Evolutionary conservation across 1,140 invertebrate species (phyloP), one percentile per base, ranked within the genome.

Genomic region (Octopus sinensis): DNA sequence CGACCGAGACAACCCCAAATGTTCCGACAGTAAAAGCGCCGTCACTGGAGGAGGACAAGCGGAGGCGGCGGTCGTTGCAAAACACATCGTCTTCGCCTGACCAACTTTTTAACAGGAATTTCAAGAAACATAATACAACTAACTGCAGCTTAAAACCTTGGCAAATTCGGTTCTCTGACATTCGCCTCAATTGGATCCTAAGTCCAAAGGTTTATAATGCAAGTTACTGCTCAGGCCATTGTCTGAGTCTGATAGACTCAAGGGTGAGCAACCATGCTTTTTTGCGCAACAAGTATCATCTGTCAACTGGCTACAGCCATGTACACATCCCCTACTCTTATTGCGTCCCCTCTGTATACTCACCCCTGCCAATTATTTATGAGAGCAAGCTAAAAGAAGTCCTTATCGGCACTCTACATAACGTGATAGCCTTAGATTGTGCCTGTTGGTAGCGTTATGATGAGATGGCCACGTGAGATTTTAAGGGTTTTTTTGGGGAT

Each of bases 211-310:
- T n/a, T 23, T 73, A 73, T 13, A 73, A 23, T 73, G 5, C 30
- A 13, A 73, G 13, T 73, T 73, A 73, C 30, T 73, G 68, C 13
- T 6, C 9, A n/a, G 68, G 68, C 30, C 68, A 10, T 73, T 73
- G 68, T 13, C 9, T 73, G 5, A 23, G 68, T n/a, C 68, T 73
- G 0, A 9, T 73, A 13, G 68, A 73, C 68, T 73, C 68, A 0
- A 73, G 68, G 30, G 30, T 73, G 30, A 73, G 68, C 68, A 73
- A 73, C 13, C 68, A 73, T 73, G 68, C 68, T 12, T 73, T 73
- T 73, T 13, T 73, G 30, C 68, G 68, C 5, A 73, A 73, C 68
- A 9, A 23, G 68, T 73, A 73, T 6, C 68, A 73, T 23, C 17
- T 73, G 13, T 13, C 13, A n/a, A 73, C 68, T 6, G 5, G 13